phyloP scores from a whole-genome alignment of 2,888 invertebrate species.

The Amphipoea lucens region DNA sequence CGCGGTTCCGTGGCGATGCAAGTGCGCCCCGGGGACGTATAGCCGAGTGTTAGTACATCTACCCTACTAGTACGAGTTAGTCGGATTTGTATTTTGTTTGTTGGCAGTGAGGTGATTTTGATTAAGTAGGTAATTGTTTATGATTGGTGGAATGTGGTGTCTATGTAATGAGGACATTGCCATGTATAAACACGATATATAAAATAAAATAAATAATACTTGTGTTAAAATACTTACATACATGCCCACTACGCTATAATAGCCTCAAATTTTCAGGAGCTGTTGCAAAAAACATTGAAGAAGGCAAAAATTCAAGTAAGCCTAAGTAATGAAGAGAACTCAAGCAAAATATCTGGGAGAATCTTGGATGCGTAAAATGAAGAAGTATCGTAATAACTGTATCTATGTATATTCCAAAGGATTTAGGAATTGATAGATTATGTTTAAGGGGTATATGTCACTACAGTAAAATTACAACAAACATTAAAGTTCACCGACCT shows the following conservation, averaged over 20 bases:
- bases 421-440: not conserved
- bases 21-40: slow-evolving; percentile 69
- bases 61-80: slow-evolving; percentile 60
- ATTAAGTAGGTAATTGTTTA: slow-evolving; percentile 34
- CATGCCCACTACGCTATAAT: not conserved
- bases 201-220: not conserved
- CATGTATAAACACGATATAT: not conserved
- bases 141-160: slow-evolving; percentile 1
- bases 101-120: slow-evolving; percentile 37
- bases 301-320: not conserved
- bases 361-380: not conserved
- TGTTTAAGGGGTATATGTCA: not conserved
- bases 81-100: slow-evolving; percentile 57
- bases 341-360: not conserved
- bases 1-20: slow-evolving; percentile 66
- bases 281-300: not conserved
- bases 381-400: not conserved
- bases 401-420: not conserved
- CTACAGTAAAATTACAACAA: not conserved
- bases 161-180: not conserved
- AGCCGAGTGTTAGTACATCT: slow-evolving; percentile 56
- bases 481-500: not conserved
- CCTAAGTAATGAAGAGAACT: not conserved
- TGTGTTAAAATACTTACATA: not conserved
- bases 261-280: not conserved